phyloP scores from a whole-genome alignment of 2,113 vertebrate genomes.

The Macroglossus sobrinus region DNA sequence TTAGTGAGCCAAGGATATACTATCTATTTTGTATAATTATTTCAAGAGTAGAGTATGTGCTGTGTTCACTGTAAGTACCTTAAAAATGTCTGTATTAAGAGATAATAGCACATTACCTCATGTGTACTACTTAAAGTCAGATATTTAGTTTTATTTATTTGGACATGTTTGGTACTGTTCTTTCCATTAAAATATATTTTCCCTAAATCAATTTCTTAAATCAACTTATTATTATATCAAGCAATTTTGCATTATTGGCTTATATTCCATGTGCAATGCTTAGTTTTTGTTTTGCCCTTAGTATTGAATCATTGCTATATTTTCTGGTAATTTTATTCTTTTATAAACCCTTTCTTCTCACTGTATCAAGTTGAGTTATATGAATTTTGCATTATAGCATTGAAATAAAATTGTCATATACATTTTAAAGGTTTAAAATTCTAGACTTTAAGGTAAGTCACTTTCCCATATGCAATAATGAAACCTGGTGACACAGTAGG shows the following conservation, averaged over 20 bases:
- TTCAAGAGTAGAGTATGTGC: not conserved
- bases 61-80: not conserved
- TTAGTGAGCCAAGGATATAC: not conserved
- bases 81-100: not conserved
- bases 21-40: not conserved
- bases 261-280: not conserved
- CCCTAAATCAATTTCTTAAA: not conserved
- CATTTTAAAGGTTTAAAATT: not conserved
- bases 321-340: not conserved
- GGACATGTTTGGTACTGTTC: not conserved
- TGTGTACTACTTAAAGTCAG: not conserved
- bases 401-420: not conserved
- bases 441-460: not conserved
- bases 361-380: not conserved
- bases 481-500: no score
- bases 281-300: not conserved
- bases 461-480: not conserved
- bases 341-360: not conserved
- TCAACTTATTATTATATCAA: not conserved
- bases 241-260: not conserved
- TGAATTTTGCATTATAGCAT: not conserved
- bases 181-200: not conserved
- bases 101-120: not conserved
- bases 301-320: not conserved
- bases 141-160: not conserved